Evolutionary conservation across 2,888 invertebrate genomes (phyloP).

Genomic region (Hemistola chrysoprasaria): DNA sequence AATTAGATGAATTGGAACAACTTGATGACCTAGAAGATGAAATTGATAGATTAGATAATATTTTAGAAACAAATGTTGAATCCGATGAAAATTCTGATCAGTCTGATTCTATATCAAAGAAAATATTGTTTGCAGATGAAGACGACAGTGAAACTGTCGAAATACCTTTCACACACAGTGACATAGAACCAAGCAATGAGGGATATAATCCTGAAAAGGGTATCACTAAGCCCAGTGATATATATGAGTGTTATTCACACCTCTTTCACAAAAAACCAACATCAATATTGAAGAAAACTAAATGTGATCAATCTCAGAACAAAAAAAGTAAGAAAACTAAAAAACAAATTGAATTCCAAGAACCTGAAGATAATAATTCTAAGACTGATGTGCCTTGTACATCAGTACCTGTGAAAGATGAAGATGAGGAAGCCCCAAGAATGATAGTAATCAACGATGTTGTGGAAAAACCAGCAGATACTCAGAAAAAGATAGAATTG

Average conservation of each 20-base stretch:
- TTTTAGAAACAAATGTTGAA: slow-evolving; percentile 31
- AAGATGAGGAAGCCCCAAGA: slow-evolving; percentile 21
- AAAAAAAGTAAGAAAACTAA: too few species aligned
- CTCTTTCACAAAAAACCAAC: slow-evolving; percentile 47
- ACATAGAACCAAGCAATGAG: slow-evolving; percentile 39
- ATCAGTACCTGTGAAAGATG: too few species aligned
- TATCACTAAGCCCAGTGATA: slow-evolving; percentile 68
- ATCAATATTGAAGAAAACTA: slow-evolving; percentile 69
- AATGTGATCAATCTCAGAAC: slow-evolving; percentile 34
- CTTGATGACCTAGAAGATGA: slow-evolving; percentile 81
- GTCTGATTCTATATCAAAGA: slow-evolving; percentile 36
- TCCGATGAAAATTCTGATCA: slow-evolving; percentile 27
- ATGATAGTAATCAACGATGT: slow-evolving; percentile 62
- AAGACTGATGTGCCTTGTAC: too few species aligned
- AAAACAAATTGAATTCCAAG: too few species aligned
- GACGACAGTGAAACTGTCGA: slow-evolving; percentile 61
- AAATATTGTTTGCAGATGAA: slow-evolving; percentile 68
- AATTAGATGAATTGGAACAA: slow-evolving; percentile 79
- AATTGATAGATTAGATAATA: slow-evolving; percentile 68
- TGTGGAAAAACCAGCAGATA: slow-evolving; percentile 45
- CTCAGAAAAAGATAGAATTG: slow-evolving; percentile 34
- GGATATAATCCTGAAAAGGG: slow-evolving; percentile 51
- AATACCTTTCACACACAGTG: slow-evolving; percentile 61
- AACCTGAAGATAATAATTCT: too few species aligned
- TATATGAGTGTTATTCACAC: slow-evolving; percentile 57